Percentiles rank a stretch among this genome's conserved stretches.
Evolutionary conservation across 2,888 invertebrate species (phyloP).

Genomic region (Heliconius sara): DNA sequence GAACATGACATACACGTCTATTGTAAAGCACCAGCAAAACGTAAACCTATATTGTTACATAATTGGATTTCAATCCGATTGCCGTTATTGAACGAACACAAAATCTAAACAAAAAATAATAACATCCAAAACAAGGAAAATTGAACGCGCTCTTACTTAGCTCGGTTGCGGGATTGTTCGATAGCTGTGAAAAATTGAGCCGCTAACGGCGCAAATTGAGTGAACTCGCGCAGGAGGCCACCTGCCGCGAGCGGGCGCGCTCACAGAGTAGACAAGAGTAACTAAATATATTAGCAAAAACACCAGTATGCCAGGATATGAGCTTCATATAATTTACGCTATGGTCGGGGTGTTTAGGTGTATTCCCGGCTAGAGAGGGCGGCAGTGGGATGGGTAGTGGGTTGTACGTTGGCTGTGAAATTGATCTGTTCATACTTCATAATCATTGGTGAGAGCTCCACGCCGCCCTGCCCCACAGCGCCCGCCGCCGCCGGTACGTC

Average conservation of each 20-base stretch:
- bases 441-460: conserved; percentile 63
- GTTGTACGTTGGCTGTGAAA: conserved; percentile 63
- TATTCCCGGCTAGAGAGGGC: not conserved
- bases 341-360: conserved; percentile 30
- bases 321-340: conserved; percentile 36
- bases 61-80: not conserved
- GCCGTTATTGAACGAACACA: not conserved
- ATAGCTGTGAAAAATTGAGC: conserved; percentile 78
- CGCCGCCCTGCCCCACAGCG: conserved; percentile 46
- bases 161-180: conserved; percentile 69
- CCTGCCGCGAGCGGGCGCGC: conserved; percentile 29
- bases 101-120: conserved; percentile 20
- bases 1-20: too few species aligned
- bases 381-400: conserved; percentile 35
- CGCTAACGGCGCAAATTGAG: conserved; percentile 79
- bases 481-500: not conserved
- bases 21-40: not conserved
- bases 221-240: conserved; percentile 57
- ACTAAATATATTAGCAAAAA: not conserved
- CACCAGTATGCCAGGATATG: not conserved
- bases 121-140: conserved; percentile 54
- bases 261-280: conserved; percentile 31
- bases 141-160: conserved; percentile 68
- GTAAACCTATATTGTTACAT: not conserved
- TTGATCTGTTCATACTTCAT: conserved; percentile 73